These are phyloP conservation scores for Drosophila eugracilis DNA, from an alignment of 1,140 invertebrate species.

Conservation along the genomic window DNA sequence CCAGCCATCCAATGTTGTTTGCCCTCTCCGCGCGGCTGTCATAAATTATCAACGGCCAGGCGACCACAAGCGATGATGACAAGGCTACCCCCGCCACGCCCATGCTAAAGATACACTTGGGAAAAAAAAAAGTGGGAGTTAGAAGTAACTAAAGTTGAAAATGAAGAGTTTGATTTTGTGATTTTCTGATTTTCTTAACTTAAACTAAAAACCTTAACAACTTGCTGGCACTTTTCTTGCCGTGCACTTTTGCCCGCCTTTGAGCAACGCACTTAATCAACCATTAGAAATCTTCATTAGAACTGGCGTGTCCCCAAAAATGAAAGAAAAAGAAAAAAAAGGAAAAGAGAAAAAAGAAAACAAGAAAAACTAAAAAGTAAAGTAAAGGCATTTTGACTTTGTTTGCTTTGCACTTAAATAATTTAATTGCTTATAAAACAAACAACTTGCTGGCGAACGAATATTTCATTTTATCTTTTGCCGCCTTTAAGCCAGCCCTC, in stretches of 20 bases:
- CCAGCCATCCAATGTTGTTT: constrained; percentile 36
- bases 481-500: constrained; percentile 35
- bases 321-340: not conserved
- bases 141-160: too few species aligned
- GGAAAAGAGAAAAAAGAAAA: not conserved
- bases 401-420: constrained; percentile 81
- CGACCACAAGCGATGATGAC: constrained; percentile 40
- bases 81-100: constrained; percentile 21
- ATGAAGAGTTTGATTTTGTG: too few species aligned
- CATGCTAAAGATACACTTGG: not conserved
- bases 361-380: constrained; percentile 1
- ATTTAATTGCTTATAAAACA: constrained; percentile 82
- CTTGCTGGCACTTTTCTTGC: not conserved
- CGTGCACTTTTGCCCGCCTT: constrained; percentile 7
- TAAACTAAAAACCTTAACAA: too few species aligned
- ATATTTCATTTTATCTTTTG: constrained; percentile 46
- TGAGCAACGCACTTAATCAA: constrained; percentile 61
- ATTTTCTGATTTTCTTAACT: too few species aligned
- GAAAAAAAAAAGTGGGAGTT: not conserved
- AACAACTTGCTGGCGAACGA: constrained; percentile 50
- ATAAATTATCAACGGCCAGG: constrained; percentile 70
- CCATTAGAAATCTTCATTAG: constrained; percentile 75
- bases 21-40: constrained; percentile 44
- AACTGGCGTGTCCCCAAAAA: constrained; percentile 56
- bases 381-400: constrained; percentile 46